phyloP scores from a whole-genome alignment of 2,888 invertebrate species.

The Candidula unifasciata region DNA sequence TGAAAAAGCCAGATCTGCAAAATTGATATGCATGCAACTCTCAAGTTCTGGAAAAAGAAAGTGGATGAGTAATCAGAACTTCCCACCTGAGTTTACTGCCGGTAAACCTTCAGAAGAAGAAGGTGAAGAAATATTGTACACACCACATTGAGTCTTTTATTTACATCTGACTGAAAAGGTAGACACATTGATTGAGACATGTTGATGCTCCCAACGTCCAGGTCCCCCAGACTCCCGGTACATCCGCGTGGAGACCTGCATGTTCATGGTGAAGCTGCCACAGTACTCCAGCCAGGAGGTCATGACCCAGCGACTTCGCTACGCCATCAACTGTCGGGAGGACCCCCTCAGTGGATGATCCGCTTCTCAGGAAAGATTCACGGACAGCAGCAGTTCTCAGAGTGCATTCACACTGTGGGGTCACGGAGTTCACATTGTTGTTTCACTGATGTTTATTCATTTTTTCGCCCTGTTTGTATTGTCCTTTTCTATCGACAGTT shows the following conservation, averaged over 20 bases:
- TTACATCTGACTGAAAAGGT: no score
- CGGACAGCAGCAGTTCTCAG: neutral
- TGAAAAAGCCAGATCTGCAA: no score
- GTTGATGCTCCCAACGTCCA: slow-evolving; percentile 53
- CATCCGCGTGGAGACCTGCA: slow-evolving; percentile 77
- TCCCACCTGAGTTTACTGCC: no score
- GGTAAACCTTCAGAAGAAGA: no score
- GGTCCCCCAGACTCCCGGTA: slow-evolving; percentile 74
- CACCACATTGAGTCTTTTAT: no score
- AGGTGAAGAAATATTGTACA: no score
- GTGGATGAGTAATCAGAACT: no score
- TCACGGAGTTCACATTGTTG: neutral
- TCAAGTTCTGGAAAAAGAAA: no score
- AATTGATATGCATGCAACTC: no score
- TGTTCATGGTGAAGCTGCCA: slow-evolving; percentile 78
- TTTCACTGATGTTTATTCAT: neutral
- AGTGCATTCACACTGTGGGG: no score
- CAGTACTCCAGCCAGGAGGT: slow-evolving; percentile 76
- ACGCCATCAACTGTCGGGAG: slow-evolving; percentile 76
- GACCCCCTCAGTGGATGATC: slow-evolving; percentile 76
- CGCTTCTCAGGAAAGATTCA: neutral
- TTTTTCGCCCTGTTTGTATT: neutral
- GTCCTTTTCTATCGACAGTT: neutral
- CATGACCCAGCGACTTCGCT: slow-evolving; percentile 75
- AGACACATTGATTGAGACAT: neutral